Conservation (phyloP, 1,140 invertebrate genomes). For the Euwallacea similis region DNA sequence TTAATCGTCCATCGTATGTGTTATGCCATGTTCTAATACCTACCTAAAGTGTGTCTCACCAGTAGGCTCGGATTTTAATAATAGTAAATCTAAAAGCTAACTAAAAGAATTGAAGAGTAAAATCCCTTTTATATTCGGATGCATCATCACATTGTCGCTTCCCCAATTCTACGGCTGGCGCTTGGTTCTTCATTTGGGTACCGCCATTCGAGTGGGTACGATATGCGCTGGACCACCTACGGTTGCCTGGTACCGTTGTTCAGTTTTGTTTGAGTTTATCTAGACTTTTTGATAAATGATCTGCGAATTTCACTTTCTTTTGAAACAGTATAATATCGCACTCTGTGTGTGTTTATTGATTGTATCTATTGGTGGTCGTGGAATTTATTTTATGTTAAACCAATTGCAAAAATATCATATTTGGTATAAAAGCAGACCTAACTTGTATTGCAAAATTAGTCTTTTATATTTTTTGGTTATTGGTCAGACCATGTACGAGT, state of each 20-base stretch:
- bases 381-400: neutral
- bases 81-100: constrained; percentile 34
- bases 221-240: constrained; percentile 21
- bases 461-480: no score
- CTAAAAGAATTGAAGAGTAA: constrained; percentile 34
- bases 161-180: constrained; percentile 27
- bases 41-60: constrained; percentile 25
- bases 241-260: neutral
- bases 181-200: constrained; percentile 30
- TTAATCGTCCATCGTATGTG: constrained; percentile 2
- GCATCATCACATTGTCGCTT: constrained; percentile 26
- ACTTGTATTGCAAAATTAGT: neutral
- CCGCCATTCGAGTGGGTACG: constrained; percentile 14
- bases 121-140: constrained; percentile 35
- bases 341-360: neutral
- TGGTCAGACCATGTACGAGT: no score
- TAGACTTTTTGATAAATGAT: neutral
- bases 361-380: neutral
- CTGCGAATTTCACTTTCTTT: neutral
- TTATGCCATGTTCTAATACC: constrained; percentile 10
- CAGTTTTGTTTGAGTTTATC: neutral
- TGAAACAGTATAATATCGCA: neutral
- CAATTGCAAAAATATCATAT: neutral
- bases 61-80: constrained; percentile 12
- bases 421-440: neutral